Evolutionary conservation across 1,140 invertebrate genomes (phyloP).

Genomic region (Calephelis virginiensis): DNA sequence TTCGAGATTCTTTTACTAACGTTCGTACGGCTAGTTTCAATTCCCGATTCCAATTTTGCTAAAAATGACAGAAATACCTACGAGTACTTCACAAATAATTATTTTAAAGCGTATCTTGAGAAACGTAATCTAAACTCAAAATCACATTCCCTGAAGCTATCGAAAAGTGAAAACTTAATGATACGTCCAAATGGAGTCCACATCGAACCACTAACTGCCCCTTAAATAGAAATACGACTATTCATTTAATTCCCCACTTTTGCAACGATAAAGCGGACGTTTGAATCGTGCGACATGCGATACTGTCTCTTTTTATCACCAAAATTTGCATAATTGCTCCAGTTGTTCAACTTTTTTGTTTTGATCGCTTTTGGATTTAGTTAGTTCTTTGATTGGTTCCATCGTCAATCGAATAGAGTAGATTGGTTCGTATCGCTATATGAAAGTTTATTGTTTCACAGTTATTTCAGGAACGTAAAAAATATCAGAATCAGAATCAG

Average conservation of each 20-base stretch:
- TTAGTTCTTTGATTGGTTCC: constrained; percentile 2
- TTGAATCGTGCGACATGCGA: constrained; percentile 39
- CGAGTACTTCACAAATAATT: background rate
- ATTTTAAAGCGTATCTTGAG: background rate
- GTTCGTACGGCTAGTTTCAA: no score
- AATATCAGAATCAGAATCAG: no score
- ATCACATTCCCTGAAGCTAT: background rate
- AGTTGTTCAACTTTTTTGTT: constrained; percentile 27
- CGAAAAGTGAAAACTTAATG: constrained; percentile 5
- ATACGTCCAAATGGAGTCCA: constrained; percentile 1
- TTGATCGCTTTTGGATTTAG: constrained; percentile 11
- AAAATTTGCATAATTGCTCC: constrained; percentile 46
- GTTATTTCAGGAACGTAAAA: no score
- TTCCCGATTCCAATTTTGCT: no score
- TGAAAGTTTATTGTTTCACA: no score
- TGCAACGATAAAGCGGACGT: constrained; percentile 42
- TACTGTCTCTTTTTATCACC: constrained; percentile 40
- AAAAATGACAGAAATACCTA: background rate
- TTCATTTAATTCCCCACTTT: constrained; percentile 51
- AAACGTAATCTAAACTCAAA: background rate
- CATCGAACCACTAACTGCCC: constrained; percentile 26
- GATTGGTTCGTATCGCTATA: no score
- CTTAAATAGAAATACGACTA: constrained; percentile 44
- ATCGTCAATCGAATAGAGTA: background rate
- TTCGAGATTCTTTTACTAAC: no score